phyloP scores from a whole-genome alignment of 2,888 invertebrate genomes.

The Synergus umbraculus region DNA sequence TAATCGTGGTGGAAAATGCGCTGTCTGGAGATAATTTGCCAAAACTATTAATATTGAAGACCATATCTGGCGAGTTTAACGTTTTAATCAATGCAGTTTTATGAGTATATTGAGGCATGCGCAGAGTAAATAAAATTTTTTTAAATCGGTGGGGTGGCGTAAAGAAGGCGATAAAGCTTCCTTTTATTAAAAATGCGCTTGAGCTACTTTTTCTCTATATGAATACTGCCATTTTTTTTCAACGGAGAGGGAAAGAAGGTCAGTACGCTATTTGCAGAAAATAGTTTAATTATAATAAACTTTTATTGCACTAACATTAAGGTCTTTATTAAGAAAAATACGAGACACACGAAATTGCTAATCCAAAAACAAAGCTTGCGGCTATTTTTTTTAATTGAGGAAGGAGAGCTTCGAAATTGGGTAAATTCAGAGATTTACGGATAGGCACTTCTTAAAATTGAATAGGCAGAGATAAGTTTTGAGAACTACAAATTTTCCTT shows the following conservation, averaged over 20 bases:
- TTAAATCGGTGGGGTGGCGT: background rate
- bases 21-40: conserved; percentile 39
- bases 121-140: conserved; percentile 8
- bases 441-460: no score
- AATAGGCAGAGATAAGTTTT: no score
- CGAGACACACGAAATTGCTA: conserved; percentile 17
- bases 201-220: conserved; percentile 15
- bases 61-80: conserved; percentile 27
- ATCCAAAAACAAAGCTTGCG: background rate
- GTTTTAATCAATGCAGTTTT: conserved; percentile 41
- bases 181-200: conserved; percentile 37
- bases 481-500: no score
- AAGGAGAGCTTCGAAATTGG: background rate
- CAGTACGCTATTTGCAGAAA: conserved; percentile 33
- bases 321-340: conserved; percentile 22
- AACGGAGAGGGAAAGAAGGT: conserved; percentile 13
- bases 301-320: conserved; percentile 18
- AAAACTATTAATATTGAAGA: conserved; percentile 38
- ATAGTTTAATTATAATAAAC: conserved; percentile 36
- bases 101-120: conserved; percentile 34
- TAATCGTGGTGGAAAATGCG: background rate
- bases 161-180: conserved; percentile 4
- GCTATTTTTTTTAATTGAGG: background rate
- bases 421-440: no score
- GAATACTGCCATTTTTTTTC: conserved; percentile 23